Conservation (phyloP, 2,888 invertebrate genomes). For the Phrixothrix hirtus region DNA sequence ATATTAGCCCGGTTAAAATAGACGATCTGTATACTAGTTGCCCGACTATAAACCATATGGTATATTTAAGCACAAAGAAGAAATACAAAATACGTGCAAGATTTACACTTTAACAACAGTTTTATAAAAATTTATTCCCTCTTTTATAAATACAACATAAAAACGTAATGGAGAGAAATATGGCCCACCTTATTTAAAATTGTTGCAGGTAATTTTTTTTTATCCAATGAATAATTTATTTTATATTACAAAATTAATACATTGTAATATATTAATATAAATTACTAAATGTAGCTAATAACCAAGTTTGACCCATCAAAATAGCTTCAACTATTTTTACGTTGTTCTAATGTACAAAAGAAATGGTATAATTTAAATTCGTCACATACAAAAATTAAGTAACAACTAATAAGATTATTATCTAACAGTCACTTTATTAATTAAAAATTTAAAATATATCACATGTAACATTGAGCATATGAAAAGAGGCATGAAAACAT, state of each 20-base stretch:
- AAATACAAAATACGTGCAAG: too few species aligned
- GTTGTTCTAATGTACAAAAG: constrained; percentile 1
- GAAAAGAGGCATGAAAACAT: constrained; percentile 8
- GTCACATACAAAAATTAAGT: constrained; percentile 16
- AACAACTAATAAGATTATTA: constrained; percentile 21
- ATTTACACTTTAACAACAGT: too few species aligned
- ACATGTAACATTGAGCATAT: constrained; percentile 13
- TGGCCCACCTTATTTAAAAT: too few species aligned
- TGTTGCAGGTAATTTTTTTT: too few species aligned
- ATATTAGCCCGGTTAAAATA: too few species aligned
- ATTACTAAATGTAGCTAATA: constrained; percentile 17
- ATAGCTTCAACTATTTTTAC: not conserved
- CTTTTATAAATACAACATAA: too few species aligned
- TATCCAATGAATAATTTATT: constrained; percentile 14
- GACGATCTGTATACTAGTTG: too few species aligned
- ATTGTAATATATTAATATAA: constrained; percentile 19
- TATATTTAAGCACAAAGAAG: too few species aligned
- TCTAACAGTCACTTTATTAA: constrained; percentile 13
- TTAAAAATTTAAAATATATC: constrained; percentile 21
- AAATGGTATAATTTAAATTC: constrained; percentile 2
- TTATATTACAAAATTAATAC: constrained; percentile 23
- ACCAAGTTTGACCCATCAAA: constrained; percentile 1
- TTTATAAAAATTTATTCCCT: too few species aligned
- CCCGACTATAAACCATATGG: too few species aligned
- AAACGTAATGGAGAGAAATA: too few species aligned